Conservation (phyloP, 2,113 vertebrate genomes). For the Neotoma lepida region DNA sequence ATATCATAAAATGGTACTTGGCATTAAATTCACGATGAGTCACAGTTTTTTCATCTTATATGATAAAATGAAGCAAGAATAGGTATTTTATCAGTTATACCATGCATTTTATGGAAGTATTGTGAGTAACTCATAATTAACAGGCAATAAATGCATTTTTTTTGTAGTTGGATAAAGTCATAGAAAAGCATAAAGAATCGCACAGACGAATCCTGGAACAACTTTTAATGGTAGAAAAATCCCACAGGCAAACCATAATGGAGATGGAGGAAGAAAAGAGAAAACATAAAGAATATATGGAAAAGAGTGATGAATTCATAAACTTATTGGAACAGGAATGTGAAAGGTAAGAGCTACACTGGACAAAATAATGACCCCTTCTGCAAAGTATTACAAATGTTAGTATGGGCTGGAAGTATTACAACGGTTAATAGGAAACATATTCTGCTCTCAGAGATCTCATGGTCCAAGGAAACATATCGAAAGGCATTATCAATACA, state of each 20-base stretch:
- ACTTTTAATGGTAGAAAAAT: conserved; percentile 88
- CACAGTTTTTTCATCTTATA: conserved; percentile 42
- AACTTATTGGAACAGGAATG: conserved; percentile 91
- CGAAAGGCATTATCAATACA: not conserved
- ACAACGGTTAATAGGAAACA: not conserved
- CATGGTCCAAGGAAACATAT: not conserved
- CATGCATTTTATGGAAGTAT: conserved; percentile 8
- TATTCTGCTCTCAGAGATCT: conserved; percentile 33
- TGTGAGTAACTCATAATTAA: conserved; percentile 51
- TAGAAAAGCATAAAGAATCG: conserved; percentile 88
- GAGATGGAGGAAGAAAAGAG: conserved; percentile 90
- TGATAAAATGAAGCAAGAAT: not conserved
- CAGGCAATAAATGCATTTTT: conserved; percentile 67
- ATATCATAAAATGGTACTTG: not conserved
- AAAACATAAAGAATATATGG: conserved; percentile 88
- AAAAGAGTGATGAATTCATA: conserved; percentile 89
- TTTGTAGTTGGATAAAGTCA: conserved; percentile 89
- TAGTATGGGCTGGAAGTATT: not conserved
- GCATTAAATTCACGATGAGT: not conserved
- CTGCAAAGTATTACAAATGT: conserved; percentile 1
- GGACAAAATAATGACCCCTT: not conserved
- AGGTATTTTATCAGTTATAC: not conserved
- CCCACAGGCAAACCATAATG: conserved; percentile 86
- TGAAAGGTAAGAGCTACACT: conserved; percentile 90
- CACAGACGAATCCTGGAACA: conserved; percentile 88